Conservation (phyloP, 30 jellyfish, hydroid and myxozoan species). For the Turritopsis rubra region DNA sequence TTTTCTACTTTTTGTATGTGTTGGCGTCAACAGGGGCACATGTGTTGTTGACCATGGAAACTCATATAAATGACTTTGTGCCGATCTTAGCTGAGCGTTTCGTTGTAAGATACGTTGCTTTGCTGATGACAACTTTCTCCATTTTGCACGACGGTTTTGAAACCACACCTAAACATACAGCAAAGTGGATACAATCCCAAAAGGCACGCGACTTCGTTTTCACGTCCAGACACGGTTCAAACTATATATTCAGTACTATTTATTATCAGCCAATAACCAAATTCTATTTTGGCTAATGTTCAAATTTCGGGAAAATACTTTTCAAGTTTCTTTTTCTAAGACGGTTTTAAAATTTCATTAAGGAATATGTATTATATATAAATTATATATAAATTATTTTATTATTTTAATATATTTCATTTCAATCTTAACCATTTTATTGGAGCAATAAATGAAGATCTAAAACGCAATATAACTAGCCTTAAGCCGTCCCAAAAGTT, state of each 20-base stretch:
- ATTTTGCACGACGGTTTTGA: constrained; percentile 80
- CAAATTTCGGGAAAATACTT: too few relatives aligned
- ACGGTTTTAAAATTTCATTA: background rate
- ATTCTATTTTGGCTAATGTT: too few relatives aligned
- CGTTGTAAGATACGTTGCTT: constrained; percentile 28
- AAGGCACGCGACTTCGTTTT: too few relatives aligned
- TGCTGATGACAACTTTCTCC: constrained; percentile 61
- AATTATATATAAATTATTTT: too few relatives aligned
- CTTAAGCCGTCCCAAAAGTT: too few relatives aligned
- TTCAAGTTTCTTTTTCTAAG: too few relatives aligned
- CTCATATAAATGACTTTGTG: background rate
- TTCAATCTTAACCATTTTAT: background rate
- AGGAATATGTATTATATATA: background rate
- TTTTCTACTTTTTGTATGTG: background rate
- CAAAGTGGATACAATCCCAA: too few relatives aligned
- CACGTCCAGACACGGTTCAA: too few relatives aligned
- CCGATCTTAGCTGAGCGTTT: constrained; percentile 12
- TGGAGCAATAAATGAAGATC: background rate
- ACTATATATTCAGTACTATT: too few relatives aligned
- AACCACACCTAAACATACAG: constrained; percentile 61
- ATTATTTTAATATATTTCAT: background rate
- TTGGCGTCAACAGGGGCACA: background rate
- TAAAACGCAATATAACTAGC: too few relatives aligned
- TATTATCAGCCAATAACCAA: too few relatives aligned
- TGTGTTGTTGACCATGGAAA: background rate